A percentile compares a stretch with the other conserved stretches of the same genome.
Conservation (phyloP, 2,797 vertebrate genomes). For the Pseudomugil gertrudae region DNA sequence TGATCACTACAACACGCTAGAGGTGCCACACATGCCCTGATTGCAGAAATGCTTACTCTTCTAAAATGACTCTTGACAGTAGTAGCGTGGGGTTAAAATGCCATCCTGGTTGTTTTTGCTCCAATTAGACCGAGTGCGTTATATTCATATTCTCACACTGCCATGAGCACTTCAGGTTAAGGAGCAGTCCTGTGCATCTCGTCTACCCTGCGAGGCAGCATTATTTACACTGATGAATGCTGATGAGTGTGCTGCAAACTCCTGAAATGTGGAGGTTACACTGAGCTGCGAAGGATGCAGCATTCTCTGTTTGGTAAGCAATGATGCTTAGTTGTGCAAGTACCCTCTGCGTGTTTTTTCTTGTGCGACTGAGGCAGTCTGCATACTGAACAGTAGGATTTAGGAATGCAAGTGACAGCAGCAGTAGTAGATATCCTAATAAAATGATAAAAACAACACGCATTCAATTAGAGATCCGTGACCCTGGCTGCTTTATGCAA, state of each 20-base stretch:
- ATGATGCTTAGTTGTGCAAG: conserved; percentile 3
- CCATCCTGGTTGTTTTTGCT: conserved; percentile 51
- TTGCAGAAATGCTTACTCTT: conserved; percentile 51
- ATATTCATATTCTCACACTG: conserved; percentile 63
- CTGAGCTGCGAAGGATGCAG: conserved; percentile 18
- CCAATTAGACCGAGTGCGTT: conserved; percentile 62
- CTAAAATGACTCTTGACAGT: conserved; percentile 35
- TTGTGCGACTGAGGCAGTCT: background rate
- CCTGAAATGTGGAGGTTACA: conserved; percentile 38
- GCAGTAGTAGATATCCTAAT: conserved; percentile 21
- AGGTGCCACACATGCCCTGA: conserved; percentile 53
- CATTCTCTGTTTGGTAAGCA: conserved; percentile 30
- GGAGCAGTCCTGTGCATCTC: conserved; percentile 49
- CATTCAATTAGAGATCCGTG: conserved; percentile 55
- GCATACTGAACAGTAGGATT: conserved; percentile 1
- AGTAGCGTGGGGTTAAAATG: conserved; percentile 48
- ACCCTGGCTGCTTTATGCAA: conserved; percentile 49
- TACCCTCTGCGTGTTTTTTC: conserved; percentile 6
- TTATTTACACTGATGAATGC: conserved; percentile 56
- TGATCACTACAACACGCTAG: conserved; percentile 54
- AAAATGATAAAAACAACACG: conserved; percentile 39
- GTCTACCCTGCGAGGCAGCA: conserved; percentile 32
- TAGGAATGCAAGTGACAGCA: conserved; percentile 16
- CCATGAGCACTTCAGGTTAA: conserved; percentile 60
- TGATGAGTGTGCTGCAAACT: conserved; percentile 45